Base-by-base conservation (phyloP, 2,113 vertebrate genomes). In the Porphyrio hochstetteri region DNA sequence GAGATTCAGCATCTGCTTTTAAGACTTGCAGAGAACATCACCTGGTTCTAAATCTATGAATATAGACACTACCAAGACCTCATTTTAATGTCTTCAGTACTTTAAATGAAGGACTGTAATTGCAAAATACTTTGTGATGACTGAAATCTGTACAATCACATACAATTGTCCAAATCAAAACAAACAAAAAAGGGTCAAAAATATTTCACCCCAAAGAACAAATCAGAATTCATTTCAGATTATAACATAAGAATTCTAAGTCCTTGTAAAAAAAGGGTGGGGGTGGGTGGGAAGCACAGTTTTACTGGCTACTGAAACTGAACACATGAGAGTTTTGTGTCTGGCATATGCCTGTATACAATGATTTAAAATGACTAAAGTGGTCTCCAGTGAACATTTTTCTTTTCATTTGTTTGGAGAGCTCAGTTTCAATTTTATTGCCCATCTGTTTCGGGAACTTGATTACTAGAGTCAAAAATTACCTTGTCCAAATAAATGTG, bases 221-320 rank as follows among this genome's bases (percentile, higher is more conserved):
- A 88, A 59, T 16, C 2, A 24, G 6, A 86, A 90, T 55, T 6
- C 28, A 21, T 50, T 63, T 71, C 18, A 55, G 56, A 7, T 57
- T 77, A 4, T 7, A 82, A 35, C 12, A 82, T 4, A 20, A 4
- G 9, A 65, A 69, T 77, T 69, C 18, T 4, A 40, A 52, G 16
- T 17, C 25, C 36, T 40, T 69, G 42, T 16, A 55, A n/a, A 55
- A 44, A 13, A 1, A 7, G 5, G 6, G 5, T 4, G 20, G 0
- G 6, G 2, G 18, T 4, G 25, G 4, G 7, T 5, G 10, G 20
- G 9, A n/a, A 35, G 23, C 7, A 50, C 20, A 65, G 46, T 3
- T 77, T 80, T 42, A 28, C 44, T 27, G 38, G 33, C 29, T 44
- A 8, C 7, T 33, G 8, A 77, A 57, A 8, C 7, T 31, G 8